A percentile compares a stretch with the other conserved stretches of the same genome.
Conservation (phyloP, 2,888 invertebrate species). For the Acleris laterana region DNA sequence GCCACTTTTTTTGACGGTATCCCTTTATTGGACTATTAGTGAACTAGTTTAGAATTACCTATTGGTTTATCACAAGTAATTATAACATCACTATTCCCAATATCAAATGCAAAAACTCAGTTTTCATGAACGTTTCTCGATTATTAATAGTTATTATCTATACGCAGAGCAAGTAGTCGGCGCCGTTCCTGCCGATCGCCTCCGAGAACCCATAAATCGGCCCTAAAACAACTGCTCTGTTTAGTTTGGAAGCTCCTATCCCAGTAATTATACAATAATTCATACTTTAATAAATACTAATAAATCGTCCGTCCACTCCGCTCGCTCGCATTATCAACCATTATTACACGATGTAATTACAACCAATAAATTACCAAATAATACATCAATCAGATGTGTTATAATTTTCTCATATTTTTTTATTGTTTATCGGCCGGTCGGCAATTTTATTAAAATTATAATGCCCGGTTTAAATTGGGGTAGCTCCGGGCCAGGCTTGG, state of each 20-base stretch:
- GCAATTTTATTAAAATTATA: slow-evolving; percentile 84
- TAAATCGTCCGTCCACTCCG: slow-evolving; percentile 76
- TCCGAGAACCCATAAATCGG: slow-evolving; percentile 79
- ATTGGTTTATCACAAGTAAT: too few species aligned
- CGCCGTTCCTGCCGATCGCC: slow-evolving; percentile 37
- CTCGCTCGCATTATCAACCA: slow-evolving; percentile 74
- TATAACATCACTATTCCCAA: not conserved
- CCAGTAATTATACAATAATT: slow-evolving; percentile 84
- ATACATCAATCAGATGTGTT: slow-evolving; percentile 85
- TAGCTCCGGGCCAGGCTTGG: slow-evolving; percentile 75
- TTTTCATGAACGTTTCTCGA: not conserved
- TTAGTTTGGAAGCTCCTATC: slow-evolving; percentile 81
- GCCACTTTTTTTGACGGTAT: too few species aligned
- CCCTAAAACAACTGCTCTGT: slow-evolving; percentile 80
- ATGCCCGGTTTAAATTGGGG: slow-evolving; percentile 80
- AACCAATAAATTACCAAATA: slow-evolving; percentile 83
- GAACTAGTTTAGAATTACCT: too few species aligned
- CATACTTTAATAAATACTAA: slow-evolving; percentile 84
- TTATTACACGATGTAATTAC: slow-evolving; percentile 84
- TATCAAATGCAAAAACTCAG: not conserved
- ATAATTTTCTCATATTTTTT: slow-evolving; percentile 79
- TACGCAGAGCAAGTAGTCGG: not conserved
- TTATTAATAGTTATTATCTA: not conserved
- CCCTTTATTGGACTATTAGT: too few species aligned
- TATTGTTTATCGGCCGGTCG: slow-evolving; percentile 66